Evolutionary conservation across 1,140 invertebrate genomes (phyloP).

Genomic region (Wiebesia pumilae): DNA sequence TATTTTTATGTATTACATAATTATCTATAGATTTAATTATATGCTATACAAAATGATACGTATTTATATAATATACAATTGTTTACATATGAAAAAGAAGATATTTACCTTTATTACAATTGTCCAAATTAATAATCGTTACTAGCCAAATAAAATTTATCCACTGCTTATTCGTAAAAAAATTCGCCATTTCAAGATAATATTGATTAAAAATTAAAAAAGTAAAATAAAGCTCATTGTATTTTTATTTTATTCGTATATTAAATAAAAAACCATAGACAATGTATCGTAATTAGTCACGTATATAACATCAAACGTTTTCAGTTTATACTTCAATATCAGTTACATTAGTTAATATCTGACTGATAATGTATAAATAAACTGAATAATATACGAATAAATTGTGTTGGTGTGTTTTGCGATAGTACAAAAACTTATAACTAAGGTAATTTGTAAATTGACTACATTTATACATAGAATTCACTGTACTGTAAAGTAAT

Average conservation of each 20-base stretch:
- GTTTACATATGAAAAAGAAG: not conserved
- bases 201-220: not conserved
- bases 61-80: not conserved
- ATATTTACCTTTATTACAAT: slow-evolving; percentile 26
- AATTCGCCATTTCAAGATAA: slow-evolving; percentile 17
- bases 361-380: no score
- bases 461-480: not conserved
- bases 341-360: no score
- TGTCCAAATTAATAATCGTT: slow-evolving; percentile 18
- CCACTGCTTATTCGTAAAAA: not conserved
- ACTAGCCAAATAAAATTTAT: slow-evolving; percentile 2
- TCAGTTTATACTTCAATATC: no score
- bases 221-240: not conserved
- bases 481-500: not conserved
- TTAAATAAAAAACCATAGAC: not conserved
- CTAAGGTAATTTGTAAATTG: not conserved
- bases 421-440: not conserved
- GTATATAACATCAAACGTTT: no score
- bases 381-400: not conserved
- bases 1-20: slow-evolving; percentile 5
- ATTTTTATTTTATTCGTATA: not conserved
- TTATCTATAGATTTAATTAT: not conserved
- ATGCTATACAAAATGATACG: not conserved
- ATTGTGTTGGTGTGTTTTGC: not conserved
- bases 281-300: not conserved